These are phyloP conservation scores for Agriopis marginaria DNA, from an alignment of 2,888 invertebrate species.

Conservation along the genomic window DNA sequence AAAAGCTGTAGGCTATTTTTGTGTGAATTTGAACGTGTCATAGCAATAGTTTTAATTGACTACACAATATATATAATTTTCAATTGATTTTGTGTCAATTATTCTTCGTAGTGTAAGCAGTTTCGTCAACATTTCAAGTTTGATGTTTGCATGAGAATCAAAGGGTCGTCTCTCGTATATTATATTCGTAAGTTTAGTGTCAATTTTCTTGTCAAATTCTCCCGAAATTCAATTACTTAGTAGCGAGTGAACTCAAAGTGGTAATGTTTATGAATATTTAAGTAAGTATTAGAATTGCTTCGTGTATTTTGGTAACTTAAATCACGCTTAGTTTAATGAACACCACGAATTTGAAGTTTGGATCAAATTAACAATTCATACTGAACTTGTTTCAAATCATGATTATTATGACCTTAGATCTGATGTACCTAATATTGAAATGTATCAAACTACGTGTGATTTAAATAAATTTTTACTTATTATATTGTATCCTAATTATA, in stretches of 20 bases:
- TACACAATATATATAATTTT: too few relatives aligned
- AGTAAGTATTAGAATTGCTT: slow-evolving; percentile 48
- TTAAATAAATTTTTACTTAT: slow-evolving; percentile 16
- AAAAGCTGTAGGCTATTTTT: neutral
- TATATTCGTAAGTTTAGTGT: slow-evolving; percentile 79
- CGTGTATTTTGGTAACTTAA: slow-evolving; percentile 60
- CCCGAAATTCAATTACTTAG: slow-evolving; percentile 86
- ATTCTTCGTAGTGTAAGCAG: neutral
- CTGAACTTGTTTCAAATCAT: neutral
- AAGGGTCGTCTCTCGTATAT: slow-evolving; percentile 50
- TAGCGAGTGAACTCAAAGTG: slow-evolving; percentile 70
- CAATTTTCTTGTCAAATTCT: slow-evolving; percentile 86
- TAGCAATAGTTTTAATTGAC: neutral
- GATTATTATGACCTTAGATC: neutral
- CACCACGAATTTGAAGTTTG: neutral
- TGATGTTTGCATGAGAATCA: slow-evolving; percentile 4
- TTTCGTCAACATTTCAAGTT: neutral
- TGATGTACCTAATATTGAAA: slow-evolving; percentile 22
- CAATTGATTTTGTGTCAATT: neutral
- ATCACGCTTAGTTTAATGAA: slow-evolving; percentile 32
- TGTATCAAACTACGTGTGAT: slow-evolving; percentile 53
- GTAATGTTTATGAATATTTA: slow-evolving; percentile 41
- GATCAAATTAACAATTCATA: neutral
- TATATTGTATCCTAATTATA: slow-evolving; percentile 52
- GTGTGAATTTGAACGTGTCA: neutral